Base-by-base conservation (phyloP, 2,113 vertebrate genomes). In the Hippopotamus amphibius region DNA sequence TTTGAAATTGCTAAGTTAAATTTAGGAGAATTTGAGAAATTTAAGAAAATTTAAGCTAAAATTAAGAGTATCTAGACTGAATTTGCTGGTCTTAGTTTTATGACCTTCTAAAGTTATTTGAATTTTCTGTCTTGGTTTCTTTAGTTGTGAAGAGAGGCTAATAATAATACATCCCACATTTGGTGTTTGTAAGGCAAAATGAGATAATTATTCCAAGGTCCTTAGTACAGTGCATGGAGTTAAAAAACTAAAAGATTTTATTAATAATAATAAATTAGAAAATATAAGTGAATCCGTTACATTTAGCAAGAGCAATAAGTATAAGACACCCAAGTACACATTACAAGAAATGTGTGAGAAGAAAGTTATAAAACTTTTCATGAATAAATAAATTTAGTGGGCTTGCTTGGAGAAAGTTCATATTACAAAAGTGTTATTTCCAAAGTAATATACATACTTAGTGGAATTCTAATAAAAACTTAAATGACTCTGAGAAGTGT, bases 391-490 rank as follows among this genome's bases (percentile, higher is more conserved):
- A 65, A 93, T 46, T 92, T 24, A 65, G 3, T 85, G 30, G 19
- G 13, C 10, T 33, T 82, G 0, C 24, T 41, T 66, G 22, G 43
- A 93, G 37, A 69, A 28, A n/a, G 26, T 72, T 91, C 21, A 41
- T 69, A 83, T 77, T 95, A 83, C 7, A 71, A 33, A 76, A 76
- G 6, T 65, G 7, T 93, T 72, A 16, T 86, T 95, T 96, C 13
- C 46, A 93, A 81, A 53, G 21, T 4, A 59, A 82, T 88, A n/a
- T 24, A 77, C 3, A 88, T 30, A 82, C 71, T 95, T 90, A 89
- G 5, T 81, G 22, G 13, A 28, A 88, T 81, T 96, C 59, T 65
- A 85, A 61, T 81, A 86, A 95, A 86, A 93, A 92, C 15, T 93
- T 74, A 68, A 72, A 81, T 80, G 50, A 82, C 14, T 79, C 26